Evolutionary conservation across 2,888 invertebrate species (phyloP), one percentile per base, ranked within the genome.

Genomic region (Salticus scenicus): DNA sequence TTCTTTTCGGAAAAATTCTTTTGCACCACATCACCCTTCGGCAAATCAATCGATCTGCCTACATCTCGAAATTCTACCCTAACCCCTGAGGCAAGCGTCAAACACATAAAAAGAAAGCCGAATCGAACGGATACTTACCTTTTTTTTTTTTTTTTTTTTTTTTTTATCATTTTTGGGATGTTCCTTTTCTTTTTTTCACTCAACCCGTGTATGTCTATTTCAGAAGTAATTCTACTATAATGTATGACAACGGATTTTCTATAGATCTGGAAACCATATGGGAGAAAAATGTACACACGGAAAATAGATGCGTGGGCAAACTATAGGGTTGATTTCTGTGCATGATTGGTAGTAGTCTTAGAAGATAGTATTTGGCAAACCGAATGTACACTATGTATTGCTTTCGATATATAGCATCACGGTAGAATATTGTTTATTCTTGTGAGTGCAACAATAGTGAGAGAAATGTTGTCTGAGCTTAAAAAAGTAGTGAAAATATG

Each of bases 21-120:
- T 75, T 75, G 82, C 82, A 30, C 69, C 27, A 82, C 75, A 42
- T 75, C 70, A 75, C 82, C 75, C 64, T 37, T 41, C 64, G 75
- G 63, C 41, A 27, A 81, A 27, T 75, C 75, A 63, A 82, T 82
- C 82, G 82, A 82, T 82, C 47, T 30, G 8, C 24, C 63, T 8
- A 30, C 83, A 47, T 31, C 57, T 51, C n/a, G 37, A 51, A 33
- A 24, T 31, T 69, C 77, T 33, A 27, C 72, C 47, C 75, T 41
- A 1, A 30, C 51, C 73, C 73, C 66, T 27, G 67, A 71, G 82
- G 82, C 75, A 70, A 71, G 42, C 82, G 42, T n/a, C 73, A 12
- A 75, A 75, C 31, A 30, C 71, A 71, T 64, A 79, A 74, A 82
- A 82, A 81, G 75, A 47, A 57, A 20, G 57, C 75, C 82, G 69